Conservation (phyloP, 2,113 vertebrate genomes). For the Anolis carolinensis region DNA sequence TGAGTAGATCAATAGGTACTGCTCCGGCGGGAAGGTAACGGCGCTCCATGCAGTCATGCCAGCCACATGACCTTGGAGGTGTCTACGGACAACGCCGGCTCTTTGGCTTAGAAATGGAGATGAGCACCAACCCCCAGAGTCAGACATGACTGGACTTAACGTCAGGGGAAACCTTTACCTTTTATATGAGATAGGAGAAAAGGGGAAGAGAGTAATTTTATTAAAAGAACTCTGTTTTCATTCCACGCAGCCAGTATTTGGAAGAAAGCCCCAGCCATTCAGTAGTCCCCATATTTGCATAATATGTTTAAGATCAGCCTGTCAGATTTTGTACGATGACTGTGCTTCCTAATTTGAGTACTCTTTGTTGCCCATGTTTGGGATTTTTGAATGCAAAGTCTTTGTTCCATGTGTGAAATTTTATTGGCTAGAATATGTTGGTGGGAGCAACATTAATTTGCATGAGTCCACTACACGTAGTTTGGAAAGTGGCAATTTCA, state of each 20-base stretch:
- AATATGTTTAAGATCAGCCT: not conserved
- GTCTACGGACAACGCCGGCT: too few relatives aligned
- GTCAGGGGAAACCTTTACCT: too few relatives aligned
- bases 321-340: not conserved
- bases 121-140: too few relatives aligned
- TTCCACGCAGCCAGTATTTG: not conserved
- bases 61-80: too few relatives aligned
- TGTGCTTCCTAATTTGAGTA: not conserved
- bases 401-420: not conserved
- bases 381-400: not conserved
- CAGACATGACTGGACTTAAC: too few relatives aligned
- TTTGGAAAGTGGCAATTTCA: slow-evolving; percentile 8
- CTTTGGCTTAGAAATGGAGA: too few relatives aligned
- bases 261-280: not conserved
- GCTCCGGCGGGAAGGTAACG: too few relatives aligned
- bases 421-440: not conserved
- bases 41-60: too few relatives aligned
- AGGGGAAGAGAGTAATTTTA: not conserved
- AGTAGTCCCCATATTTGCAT: not conserved
- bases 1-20: too few relatives aligned
- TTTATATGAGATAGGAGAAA: not conserved
- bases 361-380: not conserved
- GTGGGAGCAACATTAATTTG: not conserved
- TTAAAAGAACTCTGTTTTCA: not conserved
- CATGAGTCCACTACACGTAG: not conserved